A percentile compares a stretch with the other conserved stretches of the same genome.
Conservation (phyloP, 2,113 vertebrate genomes). For the Nannospalax galili region DNA sequence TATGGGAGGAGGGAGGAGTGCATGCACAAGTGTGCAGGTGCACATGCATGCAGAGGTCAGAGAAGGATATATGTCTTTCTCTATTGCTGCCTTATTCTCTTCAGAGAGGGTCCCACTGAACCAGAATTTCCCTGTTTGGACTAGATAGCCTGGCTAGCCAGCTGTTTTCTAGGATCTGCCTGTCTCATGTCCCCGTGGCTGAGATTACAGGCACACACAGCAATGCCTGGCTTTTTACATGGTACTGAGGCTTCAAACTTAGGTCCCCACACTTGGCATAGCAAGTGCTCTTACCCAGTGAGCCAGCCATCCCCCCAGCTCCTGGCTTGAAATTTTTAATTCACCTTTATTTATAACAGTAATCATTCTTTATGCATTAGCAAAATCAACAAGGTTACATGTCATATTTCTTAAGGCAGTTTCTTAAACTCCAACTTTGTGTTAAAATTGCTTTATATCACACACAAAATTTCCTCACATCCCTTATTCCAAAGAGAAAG, state of each 20-base stretch:
- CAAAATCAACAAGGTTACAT: background rate
- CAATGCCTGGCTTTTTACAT: background rate
- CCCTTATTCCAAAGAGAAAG: slow-evolving; percentile 48
- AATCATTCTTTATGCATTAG: background rate
- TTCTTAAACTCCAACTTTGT: slow-evolving; percentile 4
- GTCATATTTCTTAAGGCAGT: slow-evolving; percentile 5
- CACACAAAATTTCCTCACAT: slow-evolving; percentile 27
- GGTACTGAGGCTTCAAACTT: background rate
- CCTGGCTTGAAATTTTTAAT: slow-evolving; percentile 56
- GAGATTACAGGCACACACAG: background rate
- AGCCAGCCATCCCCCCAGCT: background rate
- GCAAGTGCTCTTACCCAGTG: background rate
- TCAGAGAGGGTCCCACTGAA: background rate
- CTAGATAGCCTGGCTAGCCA: background rate
- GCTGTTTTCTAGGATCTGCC: background rate
- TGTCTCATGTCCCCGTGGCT: background rate
- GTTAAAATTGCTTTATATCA: slow-evolving; percentile 56
- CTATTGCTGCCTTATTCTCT: background rate
- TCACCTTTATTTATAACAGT: slow-evolving; percentile 40
- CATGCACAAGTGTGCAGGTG: background rate
- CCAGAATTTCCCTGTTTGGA: background rate
- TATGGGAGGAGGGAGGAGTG: background rate
- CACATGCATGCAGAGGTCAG: background rate
- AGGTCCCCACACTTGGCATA: background rate
- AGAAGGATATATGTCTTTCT: background rate